Conservation (phyloP, 2,888 invertebrate genomes). For the Ligdia adustata region DNA sequence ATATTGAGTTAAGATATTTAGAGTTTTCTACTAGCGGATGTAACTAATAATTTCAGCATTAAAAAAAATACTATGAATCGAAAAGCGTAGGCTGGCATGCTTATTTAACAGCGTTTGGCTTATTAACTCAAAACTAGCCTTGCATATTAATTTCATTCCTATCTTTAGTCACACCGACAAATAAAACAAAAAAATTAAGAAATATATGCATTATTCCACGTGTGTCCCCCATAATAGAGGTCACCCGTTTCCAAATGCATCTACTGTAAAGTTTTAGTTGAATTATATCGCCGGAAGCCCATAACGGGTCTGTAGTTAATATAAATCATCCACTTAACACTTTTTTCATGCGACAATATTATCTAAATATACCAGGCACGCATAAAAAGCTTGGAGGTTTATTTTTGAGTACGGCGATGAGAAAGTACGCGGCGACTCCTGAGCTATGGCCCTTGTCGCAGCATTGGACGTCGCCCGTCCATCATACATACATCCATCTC, state of each 20-base stretch:
- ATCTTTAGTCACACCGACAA: slow-evolving; percentile 45
- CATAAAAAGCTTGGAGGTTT: slow-evolving; percentile 76
- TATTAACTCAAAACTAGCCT: no score
- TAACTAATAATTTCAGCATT: no score
- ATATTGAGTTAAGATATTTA: no score
- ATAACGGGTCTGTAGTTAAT: slow-evolving; percentile 71
- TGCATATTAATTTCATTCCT: background rate
- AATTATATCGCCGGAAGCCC: slow-evolving; percentile 78
- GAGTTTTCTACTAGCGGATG: no score
- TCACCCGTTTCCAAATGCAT: slow-evolving; percentile 44
- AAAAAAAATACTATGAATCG: no score
- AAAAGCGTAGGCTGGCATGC: no score
- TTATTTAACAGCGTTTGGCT: no score
- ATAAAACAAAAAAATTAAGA: slow-evolving; percentile 41
- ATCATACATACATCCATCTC: slow-evolving; percentile 65
- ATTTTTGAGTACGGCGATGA: slow-evolving; percentile 77
- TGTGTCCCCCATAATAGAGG: slow-evolving; percentile 53
- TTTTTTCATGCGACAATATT: slow-evolving; percentile 76
- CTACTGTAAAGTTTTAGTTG: slow-evolving; percentile 52
- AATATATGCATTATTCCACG: slow-evolving; percentile 64
- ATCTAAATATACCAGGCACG: slow-evolving; percentile 74
- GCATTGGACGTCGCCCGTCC: slow-evolving; percentile 68
- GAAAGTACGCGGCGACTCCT: slow-evolving; percentile 74
- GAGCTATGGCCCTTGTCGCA: slow-evolving; percentile 73
- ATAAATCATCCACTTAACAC: slow-evolving; percentile 84